Percentiles rank a stretch among this genome's conserved stretches.
Evolutionary conservation across 1,140 invertebrate genomes (phyloP).

Genomic region (Oryzaephilus surinamensis): DNA sequence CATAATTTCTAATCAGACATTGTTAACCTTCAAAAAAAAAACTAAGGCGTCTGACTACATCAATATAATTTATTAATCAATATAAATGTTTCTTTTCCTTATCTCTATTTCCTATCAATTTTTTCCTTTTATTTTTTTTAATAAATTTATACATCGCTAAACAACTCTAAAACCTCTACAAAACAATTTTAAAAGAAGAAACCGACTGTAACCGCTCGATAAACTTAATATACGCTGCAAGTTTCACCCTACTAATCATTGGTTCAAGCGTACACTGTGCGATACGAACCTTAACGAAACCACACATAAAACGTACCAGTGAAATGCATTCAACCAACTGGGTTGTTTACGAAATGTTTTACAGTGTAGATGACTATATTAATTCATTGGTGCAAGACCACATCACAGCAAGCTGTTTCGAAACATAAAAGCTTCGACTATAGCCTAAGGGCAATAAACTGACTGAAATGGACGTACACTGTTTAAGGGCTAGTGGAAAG

Average conservation of each 20-base stretch:
- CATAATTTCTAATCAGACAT: not conserved
- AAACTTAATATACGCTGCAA: slow-evolving; percentile 7
- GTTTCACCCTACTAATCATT: slow-evolving; percentile 13
- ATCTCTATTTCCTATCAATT: no score
- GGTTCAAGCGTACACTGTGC: slow-evolving; percentile 8
- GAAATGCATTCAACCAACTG: no score
- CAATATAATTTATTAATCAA: not conserved
- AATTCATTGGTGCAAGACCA: slow-evolving; percentile 12
- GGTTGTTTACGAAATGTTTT: no score
- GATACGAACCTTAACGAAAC: no score
- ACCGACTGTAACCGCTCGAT: slow-evolving; percentile 9
- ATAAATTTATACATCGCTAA: no score
- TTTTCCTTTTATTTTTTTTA: no score
- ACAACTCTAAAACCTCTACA: no score
- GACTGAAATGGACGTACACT: not conserved
- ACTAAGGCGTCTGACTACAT: not conserved
- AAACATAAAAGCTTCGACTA: slow-evolving; percentile 10
- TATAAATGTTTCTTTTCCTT: no score
- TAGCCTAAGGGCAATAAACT: slow-evolving; percentile 4
- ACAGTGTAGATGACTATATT: slow-evolving; percentile 10
- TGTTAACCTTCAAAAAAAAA: not conserved
- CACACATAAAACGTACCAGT: no score
- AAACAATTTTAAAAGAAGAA: no score
- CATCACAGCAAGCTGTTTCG: slow-evolving; percentile 10
- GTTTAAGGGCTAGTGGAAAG: not conserved